Evolutionary conservation across 2,797 vertebrate species (phyloP).

Genomic region (Bufotes viridis): DNA sequence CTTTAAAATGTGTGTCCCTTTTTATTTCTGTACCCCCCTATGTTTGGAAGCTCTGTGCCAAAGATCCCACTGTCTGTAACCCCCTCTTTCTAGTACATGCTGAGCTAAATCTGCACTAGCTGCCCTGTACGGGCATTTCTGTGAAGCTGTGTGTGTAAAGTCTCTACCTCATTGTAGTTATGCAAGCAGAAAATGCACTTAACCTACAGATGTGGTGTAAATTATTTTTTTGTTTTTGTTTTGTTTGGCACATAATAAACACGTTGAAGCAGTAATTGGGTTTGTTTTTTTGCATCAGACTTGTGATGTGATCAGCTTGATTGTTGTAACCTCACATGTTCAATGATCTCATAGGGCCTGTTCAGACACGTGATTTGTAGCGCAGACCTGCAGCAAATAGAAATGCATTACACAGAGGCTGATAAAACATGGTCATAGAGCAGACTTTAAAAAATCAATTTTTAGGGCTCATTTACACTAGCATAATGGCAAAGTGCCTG

Average conservation of each 20-base stretch:
- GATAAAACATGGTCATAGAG: too few species aligned
- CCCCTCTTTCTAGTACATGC: constrained; percentile 76
- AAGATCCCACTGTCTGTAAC: constrained; percentile 86
- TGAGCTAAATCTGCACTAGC: constrained; percentile 89
- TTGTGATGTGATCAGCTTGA: background rate
- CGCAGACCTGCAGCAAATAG: too few species aligned
- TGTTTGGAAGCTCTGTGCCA: constrained; percentile 92
- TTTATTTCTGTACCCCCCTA: constrained; percentile 75
- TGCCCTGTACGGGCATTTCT: constrained; percentile 91
- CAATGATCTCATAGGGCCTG: too few species aligned
- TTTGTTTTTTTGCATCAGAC: constrained; percentile 7
- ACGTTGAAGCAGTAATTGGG: constrained; percentile 92
- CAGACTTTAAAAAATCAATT: too few species aligned
- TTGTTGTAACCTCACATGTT: too few species aligned
- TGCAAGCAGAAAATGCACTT: constrained; percentile 93
- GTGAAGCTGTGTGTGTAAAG: constrained; percentile 90
- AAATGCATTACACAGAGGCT: too few species aligned
- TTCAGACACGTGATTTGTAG: too few species aligned
- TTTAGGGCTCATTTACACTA: too few species aligned
- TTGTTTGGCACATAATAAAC: constrained; percentile 97
- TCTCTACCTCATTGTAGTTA: constrained; percentile 99
- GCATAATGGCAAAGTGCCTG: too few species aligned
- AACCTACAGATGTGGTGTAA: constrained; percentile 93
- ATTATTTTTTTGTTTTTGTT: constrained; percentile 75
- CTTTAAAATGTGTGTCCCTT: constrained; percentile 76